Base-by-base conservation (phyloP, 2,888 invertebrate species). In the Ganaspis brasiliensis region DNA sequence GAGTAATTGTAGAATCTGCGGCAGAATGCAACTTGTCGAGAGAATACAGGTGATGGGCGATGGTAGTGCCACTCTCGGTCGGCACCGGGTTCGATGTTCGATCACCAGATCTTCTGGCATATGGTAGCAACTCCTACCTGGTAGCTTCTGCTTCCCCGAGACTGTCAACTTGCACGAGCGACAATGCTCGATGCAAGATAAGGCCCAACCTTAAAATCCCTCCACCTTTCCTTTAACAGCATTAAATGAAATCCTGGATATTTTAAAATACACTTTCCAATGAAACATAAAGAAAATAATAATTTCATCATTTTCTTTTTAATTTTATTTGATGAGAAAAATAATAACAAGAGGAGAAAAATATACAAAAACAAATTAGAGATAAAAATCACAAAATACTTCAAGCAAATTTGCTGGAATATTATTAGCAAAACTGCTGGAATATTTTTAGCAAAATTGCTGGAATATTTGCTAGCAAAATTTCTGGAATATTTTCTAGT, bases 131-230 rank as follows among this genome's bases (percentile, higher is more conserved):
- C 78, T 16, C 72, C 82, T 40, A 40, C 59, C 78, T 61, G 72
- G 55, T n/a, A 37, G 63, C 45, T 59, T 79, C 79, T 71, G 73
- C 76, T 74, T 73, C 83, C 79, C 78, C 81, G 82, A 84, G 84
- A 85, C 89, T 89, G 90, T 90, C 90, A 89, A 85, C 84, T 87
- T 87, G 88, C 82, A 90, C 91, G 89, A 91, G 89, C 90, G 89
- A 91, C 90, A 90, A 90, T 91, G 87, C 90, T 86, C 86, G 91
- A 91, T 91, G 87, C 86, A 84, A 91, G 91, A 91, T 91, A 91
- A 89, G 83, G 79, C 83, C 82, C 81, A 73, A 79, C 79, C 84
- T 82, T 79, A 80, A 83, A 81, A 78, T 73, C 56, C 78, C 76
- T 74, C 72, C 24, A 45, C 21, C n/a, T 45, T 67, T 14, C 67